Percentiles rank a stretch among this genome's conserved stretches.
Evolutionary conservation across 1,140 invertebrate genomes (phyloP).

Genomic region (Drosophila sp.): DNA sequence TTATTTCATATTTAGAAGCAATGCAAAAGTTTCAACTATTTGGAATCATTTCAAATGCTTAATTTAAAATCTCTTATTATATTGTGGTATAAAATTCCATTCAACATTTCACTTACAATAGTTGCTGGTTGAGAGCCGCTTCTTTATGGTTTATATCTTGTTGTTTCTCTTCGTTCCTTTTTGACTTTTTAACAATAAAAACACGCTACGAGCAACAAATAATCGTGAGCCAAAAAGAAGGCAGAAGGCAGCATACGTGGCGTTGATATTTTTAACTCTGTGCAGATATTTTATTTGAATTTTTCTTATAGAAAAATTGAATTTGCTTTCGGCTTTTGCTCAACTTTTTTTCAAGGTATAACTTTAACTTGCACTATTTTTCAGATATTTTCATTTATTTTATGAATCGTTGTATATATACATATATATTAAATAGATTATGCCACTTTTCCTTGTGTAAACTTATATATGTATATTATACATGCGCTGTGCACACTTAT

Average conservation of each 20-base stretch:
- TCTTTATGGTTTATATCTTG: slow-evolving; percentile 1
- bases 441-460: slow-evolving; percentile 14
- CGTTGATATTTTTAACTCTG: slow-evolving; percentile 72
- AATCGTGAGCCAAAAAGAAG: slow-evolving; percentile 57
- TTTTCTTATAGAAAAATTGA: slow-evolving; percentile 30
- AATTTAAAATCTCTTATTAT: slow-evolving; percentile 50
- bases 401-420: not conserved
- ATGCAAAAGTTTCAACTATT: slow-evolving; percentile 25
- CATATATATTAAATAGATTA: not conserved
- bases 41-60: slow-evolving; percentile 41
- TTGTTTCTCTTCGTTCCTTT: slow-evolving; percentile 45
- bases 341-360: not conserved
- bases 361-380: slow-evolving; percentile 2
- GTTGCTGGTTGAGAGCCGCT: slow-evolving; percentile 21
- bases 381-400: not conserved
- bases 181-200: slow-evolving; percentile 68
- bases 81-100: slow-evolving; percentile 41
- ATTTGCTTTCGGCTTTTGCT: slow-evolving; percentile 4
- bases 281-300: slow-evolving; percentile 19
- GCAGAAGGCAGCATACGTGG: slow-evolving; percentile 62
- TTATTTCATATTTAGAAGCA: slow-evolving; percentile 37
- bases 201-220: slow-evolving; percentile 46
- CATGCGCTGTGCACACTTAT: slow-evolving; percentile 6
- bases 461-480: not conserved
- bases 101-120: slow-evolving; percentile 69